Evolutionary conservation across 2,113 vertebrate species (phyloP).

Genomic region (Dicrurus megarhynchus): DNA sequence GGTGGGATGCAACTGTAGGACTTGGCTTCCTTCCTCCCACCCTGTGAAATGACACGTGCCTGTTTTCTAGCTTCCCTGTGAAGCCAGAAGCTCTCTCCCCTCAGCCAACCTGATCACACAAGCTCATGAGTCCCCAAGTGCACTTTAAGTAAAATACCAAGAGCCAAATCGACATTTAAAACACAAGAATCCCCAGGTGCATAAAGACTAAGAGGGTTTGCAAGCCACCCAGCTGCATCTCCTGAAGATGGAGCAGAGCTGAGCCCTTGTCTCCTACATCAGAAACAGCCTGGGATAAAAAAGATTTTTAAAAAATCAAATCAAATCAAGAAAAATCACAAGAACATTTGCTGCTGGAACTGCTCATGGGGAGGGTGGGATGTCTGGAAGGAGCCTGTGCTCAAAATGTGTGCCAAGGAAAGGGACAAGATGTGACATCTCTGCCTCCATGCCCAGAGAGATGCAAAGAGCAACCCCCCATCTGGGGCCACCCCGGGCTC

Average conservation of each 20-base stretch:
- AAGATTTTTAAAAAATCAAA: background rate
- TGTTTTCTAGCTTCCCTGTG: background rate
- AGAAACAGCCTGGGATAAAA: background rate
- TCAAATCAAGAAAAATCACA: background rate
- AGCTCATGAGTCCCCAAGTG: background rate
- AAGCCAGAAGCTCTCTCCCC: background rate
- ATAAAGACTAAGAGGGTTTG: background rate
- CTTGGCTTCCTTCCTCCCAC: background rate
- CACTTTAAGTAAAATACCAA: background rate
- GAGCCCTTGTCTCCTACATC: background rate
- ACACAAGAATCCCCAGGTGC: background rate
- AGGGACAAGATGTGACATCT: background rate
- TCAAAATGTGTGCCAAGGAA: background rate
- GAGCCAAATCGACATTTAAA: background rate
- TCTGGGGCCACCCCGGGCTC: rapidly evolving
- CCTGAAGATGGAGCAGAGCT: background rate
- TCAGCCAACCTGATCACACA: background rate
- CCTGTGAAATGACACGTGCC: background rate
- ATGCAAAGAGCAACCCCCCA: background rate
- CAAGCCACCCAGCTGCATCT: background rate
- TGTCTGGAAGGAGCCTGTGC: background rate
- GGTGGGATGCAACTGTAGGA: background rate
- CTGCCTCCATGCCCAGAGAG: rapidly evolving
- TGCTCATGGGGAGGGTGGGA: background rate
- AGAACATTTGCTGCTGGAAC: constrained; percentile 43